A percentile compares a stretch with the other conserved stretches of the same genome.
These are phyloP conservation scores for Pantherophis alleghaniensis DNA, from an alignment of 2,797 vertebrate genomes.

Conservation along the genomic window DNA sequence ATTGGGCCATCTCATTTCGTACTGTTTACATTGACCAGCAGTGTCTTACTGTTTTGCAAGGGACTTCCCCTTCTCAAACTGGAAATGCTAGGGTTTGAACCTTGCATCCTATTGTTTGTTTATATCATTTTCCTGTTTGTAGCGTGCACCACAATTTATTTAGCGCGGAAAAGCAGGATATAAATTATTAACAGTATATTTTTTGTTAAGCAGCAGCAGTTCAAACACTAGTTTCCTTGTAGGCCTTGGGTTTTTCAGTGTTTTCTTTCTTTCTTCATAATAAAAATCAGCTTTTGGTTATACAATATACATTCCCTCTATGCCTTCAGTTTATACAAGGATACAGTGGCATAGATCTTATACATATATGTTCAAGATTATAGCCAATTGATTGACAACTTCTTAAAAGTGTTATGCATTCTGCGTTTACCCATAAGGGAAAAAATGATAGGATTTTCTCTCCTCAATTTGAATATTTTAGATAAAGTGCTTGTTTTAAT, in stretches of 20 bases:
- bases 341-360: not conserved
- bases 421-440: not conserved
- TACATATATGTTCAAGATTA: not conserved
- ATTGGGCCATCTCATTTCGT: not conserved
- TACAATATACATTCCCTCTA: not conserved
- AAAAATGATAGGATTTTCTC: not conserved
- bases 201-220: not conserved
- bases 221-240: not conserved
- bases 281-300: conserved; percentile 3
- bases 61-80: not conserved
- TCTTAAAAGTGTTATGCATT: not conserved
- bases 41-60: not conserved
- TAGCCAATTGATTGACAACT: not conserved
- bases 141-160: not conserved
- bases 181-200: not conserved
- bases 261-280: not conserved
- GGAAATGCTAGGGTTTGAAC: not conserved
- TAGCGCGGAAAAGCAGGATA: not conserved
- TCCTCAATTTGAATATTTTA: not conserved
- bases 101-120: not conserved
- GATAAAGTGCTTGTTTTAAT: not conserved
- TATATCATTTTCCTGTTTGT: not conserved
- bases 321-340: not conserved
- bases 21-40: not conserved
- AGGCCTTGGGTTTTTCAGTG: not conserved